A percentile compares a stretch with the other conserved stretches of the same genome.
These are phyloP conservation scores for Meteorus colon DNA, from an alignment of 2,888 invertebrate genomes.

Conservation along the genomic window DNA sequence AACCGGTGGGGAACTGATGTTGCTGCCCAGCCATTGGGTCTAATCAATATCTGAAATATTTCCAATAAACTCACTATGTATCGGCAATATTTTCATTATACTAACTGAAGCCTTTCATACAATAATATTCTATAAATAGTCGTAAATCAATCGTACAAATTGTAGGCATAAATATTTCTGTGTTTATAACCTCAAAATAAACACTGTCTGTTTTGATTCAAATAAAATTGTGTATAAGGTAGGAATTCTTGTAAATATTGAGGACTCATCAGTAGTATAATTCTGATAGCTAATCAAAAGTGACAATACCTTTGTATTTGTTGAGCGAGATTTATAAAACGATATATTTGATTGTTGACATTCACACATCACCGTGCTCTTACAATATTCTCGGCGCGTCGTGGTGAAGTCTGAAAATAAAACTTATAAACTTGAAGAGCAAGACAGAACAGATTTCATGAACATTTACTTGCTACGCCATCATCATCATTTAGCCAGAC, in stretches of 20 bases:
- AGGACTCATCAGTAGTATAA: background rate
- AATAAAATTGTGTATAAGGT: background rate
- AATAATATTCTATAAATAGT: too few relatives aligned
- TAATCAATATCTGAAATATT: background rate
- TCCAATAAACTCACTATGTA: background rate
- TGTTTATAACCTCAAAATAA: slow-evolving; percentile 13
- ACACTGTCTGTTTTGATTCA: background rate
- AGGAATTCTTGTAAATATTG: background rate
- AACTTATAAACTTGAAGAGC: background rate
- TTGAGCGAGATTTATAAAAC: background rate
- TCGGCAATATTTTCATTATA: background rate
- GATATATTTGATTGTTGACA: background rate
- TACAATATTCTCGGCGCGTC: background rate
- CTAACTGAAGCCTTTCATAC: background rate
- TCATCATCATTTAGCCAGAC: background rate
- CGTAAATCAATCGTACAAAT: too few relatives aligned
- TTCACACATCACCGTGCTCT: background rate
- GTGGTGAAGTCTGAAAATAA: background rate
- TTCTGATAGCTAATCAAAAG: background rate
- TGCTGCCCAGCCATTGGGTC: slow-evolving; percentile 81
- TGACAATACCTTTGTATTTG: background rate
- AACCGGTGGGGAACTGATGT: slow-evolving; percentile 82
- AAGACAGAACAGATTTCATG: background rate
- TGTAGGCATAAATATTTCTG: background rate
- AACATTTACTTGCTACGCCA: background rate